phyloP scores from a whole-genome alignment of 2,888 invertebrate species.

The Zaprionus obscuricornis region DNA sequence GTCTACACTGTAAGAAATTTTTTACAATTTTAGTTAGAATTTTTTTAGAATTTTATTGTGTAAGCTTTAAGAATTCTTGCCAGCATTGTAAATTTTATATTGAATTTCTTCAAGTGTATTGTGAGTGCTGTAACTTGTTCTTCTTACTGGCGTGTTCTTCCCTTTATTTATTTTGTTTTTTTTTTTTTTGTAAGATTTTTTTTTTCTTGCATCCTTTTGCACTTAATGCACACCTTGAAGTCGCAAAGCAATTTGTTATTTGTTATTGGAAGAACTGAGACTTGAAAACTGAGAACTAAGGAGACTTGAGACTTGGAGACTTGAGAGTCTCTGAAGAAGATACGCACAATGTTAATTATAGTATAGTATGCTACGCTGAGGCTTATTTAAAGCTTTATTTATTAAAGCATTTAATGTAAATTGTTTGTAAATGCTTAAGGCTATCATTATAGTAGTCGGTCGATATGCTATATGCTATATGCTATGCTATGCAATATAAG shows the following conservation, averaged over 20 bases:
- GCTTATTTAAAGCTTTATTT: conserved; percentile 73
- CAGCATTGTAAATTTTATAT: too few relatives aligned
- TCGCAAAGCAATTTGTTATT: conserved; percentile 67
- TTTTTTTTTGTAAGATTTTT: conserved; percentile 14
- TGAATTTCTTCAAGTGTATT: too few relatives aligned
- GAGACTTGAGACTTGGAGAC: background rate
- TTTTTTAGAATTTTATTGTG: too few relatives aligned
- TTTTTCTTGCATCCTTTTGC: conserved; percentile 36
- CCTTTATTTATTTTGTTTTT: background rate
- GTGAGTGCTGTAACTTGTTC: conserved; percentile 29
- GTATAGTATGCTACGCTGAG: conserved; percentile 37
- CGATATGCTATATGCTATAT: background rate
- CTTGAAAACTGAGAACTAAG: conserved; percentile 5
- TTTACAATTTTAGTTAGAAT: too few relatives aligned
- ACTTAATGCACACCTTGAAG: conserved; percentile 63
- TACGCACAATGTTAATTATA: conserved; percentile 60
- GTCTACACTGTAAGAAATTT: too few relatives aligned
- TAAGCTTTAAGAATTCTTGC: too few relatives aligned
- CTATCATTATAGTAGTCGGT: conserved; percentile 71
- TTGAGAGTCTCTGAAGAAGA: too few relatives aligned
- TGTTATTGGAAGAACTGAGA: conserved; percentile 35
- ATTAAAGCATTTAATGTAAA: conserved; percentile 78
- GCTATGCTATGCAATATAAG: conserved; percentile 49
- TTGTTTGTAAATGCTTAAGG: conserved; percentile 72
- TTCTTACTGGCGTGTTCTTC: background rate